Base-by-base conservation (phyloP, 2,888 invertebrate genomes). In the Heliothis peltigera region DNA sequence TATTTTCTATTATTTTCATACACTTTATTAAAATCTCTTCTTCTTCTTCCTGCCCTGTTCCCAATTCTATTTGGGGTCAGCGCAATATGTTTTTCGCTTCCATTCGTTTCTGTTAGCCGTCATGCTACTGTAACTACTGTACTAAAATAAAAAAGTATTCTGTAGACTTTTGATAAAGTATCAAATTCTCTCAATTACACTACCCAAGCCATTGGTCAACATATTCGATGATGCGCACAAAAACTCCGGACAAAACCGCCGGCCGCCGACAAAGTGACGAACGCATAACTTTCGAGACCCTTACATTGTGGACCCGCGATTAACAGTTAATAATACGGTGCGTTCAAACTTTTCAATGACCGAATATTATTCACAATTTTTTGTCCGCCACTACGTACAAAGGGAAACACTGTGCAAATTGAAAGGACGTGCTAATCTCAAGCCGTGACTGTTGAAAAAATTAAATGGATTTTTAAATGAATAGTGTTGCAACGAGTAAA, bases 261-360 rank as follows among this genome's bases (percentile, higher is more conserved):
- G 80, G 81, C 76, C 71, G 86, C 89, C 90, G 90, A 90, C 91
- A 91, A 91, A 91, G 90, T 87, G 86, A 82, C 83, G 84, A 82
- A 82, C 79, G 81, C 82, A 86, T 86, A 85, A 80, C 85, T 85
- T 84, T 83, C 75, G 62, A 84, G 81, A 81, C 80, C 80, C 80
- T 80, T 70, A 84, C 84, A 87, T 87, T 88, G 87, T 87, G 79
- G 65, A 52, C 77, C 80, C 75, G 67, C 89, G 85, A 90, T 91
- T 90, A 90, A 86, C 87, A 87, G 86, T 86, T 90, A 87, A 89
- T 90, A 88, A 89, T 84, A 86, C 75, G 64, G 70, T 65, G 59
- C 70, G 70, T 70, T 49, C 69, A 75, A 79, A 81, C 69, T 75
- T 75, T 71, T 79, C 70, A 81, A 77, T 75, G 80, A 76, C 77